Conservation (phyloP, 2,888 invertebrate species). For the Theretra japonica region DNA sequence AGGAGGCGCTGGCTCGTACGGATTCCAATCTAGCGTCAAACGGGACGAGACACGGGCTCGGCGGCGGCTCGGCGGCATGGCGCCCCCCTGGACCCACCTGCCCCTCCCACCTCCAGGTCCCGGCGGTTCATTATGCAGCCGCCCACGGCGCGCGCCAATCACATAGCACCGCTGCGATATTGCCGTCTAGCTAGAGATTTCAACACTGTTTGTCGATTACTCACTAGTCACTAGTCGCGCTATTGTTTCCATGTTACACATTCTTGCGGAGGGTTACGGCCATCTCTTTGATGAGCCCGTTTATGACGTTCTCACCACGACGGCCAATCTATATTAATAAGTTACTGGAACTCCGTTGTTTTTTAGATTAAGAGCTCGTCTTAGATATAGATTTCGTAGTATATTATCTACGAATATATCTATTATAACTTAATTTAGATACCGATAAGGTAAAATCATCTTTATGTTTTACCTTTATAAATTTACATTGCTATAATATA, state of each 20-base stretch:
- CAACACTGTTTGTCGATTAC: slow-evolving; percentile 69
- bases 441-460: no score
- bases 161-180: slow-evolving; percentile 78
- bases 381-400: no score
- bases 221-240: slow-evolving; percentile 39
- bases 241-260: slow-evolving; percentile 42
- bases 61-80: slow-evolving; percentile 31
- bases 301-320: background rate
- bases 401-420: no score
- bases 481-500: no score
- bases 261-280: slow-evolving; percentile 13
- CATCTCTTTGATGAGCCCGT: background rate
- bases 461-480: no score
- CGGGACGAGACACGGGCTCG: slow-evolving; percentile 51
- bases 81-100: slow-evolving; percentile 41
- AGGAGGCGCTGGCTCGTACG: slow-evolving; percentile 65
- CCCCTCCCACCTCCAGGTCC: slow-evolving; percentile 52
- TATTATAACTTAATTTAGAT: no score
- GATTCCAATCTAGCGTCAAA: slow-evolving; percentile 71
- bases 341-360: background rate
- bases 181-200: slow-evolving; percentile 76
- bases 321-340: no score
- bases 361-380: background rate
- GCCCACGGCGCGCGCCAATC: slow-evolving; percentile 80
- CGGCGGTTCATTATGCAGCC: slow-evolving; percentile 80